Conservation (phyloP, 2,797 vertebrate species). For the Orestias chungarensis region DNA sequence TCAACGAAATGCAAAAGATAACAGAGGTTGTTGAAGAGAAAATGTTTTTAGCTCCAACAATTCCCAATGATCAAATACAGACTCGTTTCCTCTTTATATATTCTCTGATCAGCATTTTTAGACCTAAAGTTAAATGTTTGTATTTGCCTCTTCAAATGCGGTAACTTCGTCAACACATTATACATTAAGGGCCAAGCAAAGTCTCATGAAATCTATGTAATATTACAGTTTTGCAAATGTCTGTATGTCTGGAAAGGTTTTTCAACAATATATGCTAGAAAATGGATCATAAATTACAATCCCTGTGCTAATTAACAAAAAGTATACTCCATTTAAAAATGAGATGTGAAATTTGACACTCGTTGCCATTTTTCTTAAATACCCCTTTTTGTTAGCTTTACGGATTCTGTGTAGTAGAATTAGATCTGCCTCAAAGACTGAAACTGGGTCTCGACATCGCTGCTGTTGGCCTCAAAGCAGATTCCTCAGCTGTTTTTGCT, state of each 20-base stretch:
- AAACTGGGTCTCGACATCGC: conserved; percentile 53
- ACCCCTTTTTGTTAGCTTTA: conserved; percentile 28
- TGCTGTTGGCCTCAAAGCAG: conserved; percentile 65
- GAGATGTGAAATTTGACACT: not conserved
- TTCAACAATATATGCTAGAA: not conserved
- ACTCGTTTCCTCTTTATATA: not conserved
- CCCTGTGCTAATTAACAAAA: not conserved
- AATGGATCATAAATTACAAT: not conserved
- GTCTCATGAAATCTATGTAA: too few relatives aligned
- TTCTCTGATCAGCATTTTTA: not conserved
- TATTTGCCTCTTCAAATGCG: not conserved
- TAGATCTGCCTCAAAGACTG: conserved; percentile 44
- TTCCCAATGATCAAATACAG: too few relatives aligned
- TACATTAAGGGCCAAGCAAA: too few relatives aligned
- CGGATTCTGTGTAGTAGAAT: conserved; percentile 33
- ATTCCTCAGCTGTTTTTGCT: conserved; percentile 84
- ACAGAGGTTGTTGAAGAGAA: not conserved
- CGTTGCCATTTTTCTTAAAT: conserved; percentile 21
- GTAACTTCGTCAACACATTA: not conserved
- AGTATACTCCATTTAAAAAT: not conserved
- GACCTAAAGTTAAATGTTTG: not conserved
- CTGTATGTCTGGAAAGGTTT: not conserved
- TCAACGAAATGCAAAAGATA: not conserved
- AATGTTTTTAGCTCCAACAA: not conserved
- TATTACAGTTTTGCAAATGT: too few relatives aligned